Conservation (phyloP, 2,888 invertebrate species). For the Athalia rosae region DNA sequence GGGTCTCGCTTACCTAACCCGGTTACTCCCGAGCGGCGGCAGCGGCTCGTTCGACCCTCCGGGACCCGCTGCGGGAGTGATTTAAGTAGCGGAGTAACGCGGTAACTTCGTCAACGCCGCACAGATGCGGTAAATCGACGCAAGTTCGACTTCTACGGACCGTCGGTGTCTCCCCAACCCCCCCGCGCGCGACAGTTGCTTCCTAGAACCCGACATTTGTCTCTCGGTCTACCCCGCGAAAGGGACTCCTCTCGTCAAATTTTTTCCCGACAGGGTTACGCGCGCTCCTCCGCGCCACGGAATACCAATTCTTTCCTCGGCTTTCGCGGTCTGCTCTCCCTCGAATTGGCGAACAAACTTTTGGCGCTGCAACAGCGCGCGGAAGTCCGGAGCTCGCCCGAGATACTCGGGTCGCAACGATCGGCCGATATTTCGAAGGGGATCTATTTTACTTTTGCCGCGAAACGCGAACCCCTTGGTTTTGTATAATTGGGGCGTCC, state of each 20-base stretch:
- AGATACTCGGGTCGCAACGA: background rate
- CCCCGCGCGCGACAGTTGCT: constrained; percentile 22
- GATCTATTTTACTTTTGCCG: constrained; percentile 8
- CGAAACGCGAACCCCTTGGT: background rate
- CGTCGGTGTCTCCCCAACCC: constrained; percentile 53
- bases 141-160: constrained; percentile 64
- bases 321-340: no score
- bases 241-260: constrained; percentile 9
- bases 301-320: background rate
- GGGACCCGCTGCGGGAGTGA: constrained; percentile 62
- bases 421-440: constrained; percentile 32
- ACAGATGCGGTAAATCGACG: constrained; percentile 73
- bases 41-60: background rate
- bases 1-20: constrained; percentile 47
- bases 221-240: constrained; percentile 7
- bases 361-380: constrained; percentile 2
- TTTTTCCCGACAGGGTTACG: background rate
- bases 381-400: constrained; percentile 28
- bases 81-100: constrained; percentile 68
- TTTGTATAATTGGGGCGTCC: background rate
- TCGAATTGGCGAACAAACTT: constrained; percentile 11
- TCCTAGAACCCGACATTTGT: constrained; percentile 39
- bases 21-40: background rate
- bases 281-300: background rate
- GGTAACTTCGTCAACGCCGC: constrained; percentile 67